Evolutionary conservation across 2,797 vertebrate genomes (phyloP).

Genomic region (Phataginus tricuspis): DNA sequence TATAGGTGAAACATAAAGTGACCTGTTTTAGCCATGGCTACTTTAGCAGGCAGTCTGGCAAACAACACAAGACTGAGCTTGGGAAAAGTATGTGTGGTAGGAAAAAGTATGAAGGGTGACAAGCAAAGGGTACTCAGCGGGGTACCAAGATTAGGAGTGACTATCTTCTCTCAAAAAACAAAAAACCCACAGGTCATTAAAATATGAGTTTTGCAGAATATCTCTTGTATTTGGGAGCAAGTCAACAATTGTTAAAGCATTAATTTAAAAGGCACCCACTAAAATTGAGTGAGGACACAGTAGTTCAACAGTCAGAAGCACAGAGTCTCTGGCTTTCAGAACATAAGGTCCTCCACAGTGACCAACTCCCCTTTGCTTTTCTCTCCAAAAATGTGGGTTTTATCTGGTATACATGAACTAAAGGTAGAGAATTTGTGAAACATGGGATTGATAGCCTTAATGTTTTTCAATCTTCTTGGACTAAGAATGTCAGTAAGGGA

Average conservation of each 20-base stretch:
- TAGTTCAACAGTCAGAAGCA: neutral
- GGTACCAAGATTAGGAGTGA: neutral
- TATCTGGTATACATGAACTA: neutral
- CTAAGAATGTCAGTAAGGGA: neutral
- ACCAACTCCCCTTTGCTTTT: neutral
- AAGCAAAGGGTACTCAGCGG: neutral
- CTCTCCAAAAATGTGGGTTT: neutral
- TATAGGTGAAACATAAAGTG: neutral
- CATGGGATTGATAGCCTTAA: neutral
- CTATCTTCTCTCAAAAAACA: neutral
- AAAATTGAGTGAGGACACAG: neutral
- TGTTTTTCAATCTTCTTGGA: conserved; percentile 1
- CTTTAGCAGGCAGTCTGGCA: neutral
- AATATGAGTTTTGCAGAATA: conserved; percentile 18
- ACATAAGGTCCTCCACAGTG: neutral
- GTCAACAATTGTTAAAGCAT: neutral
- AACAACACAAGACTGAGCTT: neutral
- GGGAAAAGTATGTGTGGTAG: neutral
- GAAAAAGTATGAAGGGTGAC: neutral
- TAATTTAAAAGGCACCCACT: conserved; percentile 2
- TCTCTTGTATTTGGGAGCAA: neutral
- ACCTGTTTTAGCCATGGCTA: neutral
- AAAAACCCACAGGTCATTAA: conserved; percentile 12
- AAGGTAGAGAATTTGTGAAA: neutral
- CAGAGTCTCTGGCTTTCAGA: neutral